A percentile compares a stretch with the other conserved stretches of the same genome.
Conservation (phyloP, 1,140 invertebrate species). For the Colletes latitarsis region DNA sequence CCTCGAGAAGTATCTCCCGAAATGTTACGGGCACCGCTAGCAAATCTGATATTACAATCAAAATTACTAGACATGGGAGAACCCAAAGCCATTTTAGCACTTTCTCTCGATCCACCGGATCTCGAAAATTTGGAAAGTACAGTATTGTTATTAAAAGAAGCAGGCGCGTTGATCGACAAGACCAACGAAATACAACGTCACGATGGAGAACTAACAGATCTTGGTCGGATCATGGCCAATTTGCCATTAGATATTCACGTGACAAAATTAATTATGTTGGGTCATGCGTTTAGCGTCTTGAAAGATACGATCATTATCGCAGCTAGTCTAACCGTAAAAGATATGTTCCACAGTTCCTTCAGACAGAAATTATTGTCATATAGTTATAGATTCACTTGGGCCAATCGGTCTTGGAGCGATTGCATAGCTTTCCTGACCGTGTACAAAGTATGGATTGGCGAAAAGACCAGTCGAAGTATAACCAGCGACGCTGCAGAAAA, state of each 20-base stretch:
- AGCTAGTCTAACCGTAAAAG: slow-evolving; percentile 90
- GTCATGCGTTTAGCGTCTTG: slow-evolving; percentile 92
- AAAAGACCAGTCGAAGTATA: slow-evolving; percentile 68
- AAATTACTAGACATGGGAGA: slow-evolving; percentile 93
- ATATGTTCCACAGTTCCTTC: slow-evolving; percentile 90
- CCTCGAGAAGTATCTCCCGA: slow-evolving; percentile 86
- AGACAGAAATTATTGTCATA: slow-evolving; percentile 87
- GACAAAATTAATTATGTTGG: slow-evolving; percentile 93
- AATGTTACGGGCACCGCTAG: slow-evolving; percentile 90
- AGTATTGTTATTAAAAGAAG: slow-evolving; percentile 93
- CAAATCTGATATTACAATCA: slow-evolving; percentile 90
- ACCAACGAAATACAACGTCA: slow-evolving; percentile 80
- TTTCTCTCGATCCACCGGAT: slow-evolving; percentile 94
- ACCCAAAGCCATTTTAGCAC: slow-evolving; percentile 90
- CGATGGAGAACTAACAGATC: slow-evolving; percentile 95
- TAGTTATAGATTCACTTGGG: slow-evolving; percentile 90
- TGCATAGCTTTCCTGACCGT: slow-evolving; percentile 91
- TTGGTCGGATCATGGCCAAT: slow-evolving; percentile 91
- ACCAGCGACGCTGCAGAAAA: slow-evolving; percentile 79
- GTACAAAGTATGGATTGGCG: slow-evolving; percentile 84
- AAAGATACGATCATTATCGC: slow-evolving; percentile 94
- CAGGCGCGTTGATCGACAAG: slow-evolving; percentile 86
- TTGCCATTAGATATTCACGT: slow-evolving; percentile 92
- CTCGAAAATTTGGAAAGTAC: slow-evolving; percentile 90
- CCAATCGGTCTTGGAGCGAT: slow-evolving; percentile 92